Conservation (phyloP, 2,888 invertebrate species). For the Hydroisotoma schaefferi region DNA sequence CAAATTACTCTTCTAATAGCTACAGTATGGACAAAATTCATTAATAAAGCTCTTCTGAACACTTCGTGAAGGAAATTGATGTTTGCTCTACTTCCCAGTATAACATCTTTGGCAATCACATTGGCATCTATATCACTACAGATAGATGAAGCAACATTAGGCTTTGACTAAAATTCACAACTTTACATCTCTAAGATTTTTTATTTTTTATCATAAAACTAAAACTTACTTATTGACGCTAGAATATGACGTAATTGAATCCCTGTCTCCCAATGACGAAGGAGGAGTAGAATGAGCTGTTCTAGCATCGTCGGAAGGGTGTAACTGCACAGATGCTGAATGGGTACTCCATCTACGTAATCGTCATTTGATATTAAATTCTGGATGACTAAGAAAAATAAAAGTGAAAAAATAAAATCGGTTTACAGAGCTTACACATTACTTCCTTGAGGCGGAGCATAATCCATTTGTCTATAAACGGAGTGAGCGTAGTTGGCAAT, state of each 20-base stretch:
- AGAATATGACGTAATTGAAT: constrained; percentile 43
- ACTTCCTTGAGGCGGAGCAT: constrained; percentile 21
- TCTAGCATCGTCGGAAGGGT: constrained; percentile 24
- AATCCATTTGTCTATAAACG: constrained; percentile 44
- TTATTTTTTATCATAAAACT: background rate
- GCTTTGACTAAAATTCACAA: no score
- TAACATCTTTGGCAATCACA: constrained; percentile 62
- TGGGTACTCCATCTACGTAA: constrained; percentile 24
- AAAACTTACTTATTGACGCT: constrained; percentile 35
- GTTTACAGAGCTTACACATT: background rate
- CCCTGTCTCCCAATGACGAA: constrained; percentile 38
- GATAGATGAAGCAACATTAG: background rate
- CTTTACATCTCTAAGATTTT: background rate
- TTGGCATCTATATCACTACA: constrained; percentile 40
- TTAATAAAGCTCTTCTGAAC: constrained; percentile 84
- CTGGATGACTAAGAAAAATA: background rate
- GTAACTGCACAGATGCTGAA: constrained; percentile 18
- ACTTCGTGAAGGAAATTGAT: constrained; percentile 93
- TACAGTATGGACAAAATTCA: constrained; percentile 82
- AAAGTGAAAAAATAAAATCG: constrained; percentile 4
- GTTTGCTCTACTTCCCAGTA: constrained; percentile 82
- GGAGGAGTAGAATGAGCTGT: constrained; percentile 38
- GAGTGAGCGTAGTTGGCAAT: constrained; percentile 78
- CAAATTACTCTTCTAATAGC: constrained; percentile 84
- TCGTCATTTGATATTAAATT: background rate